Evolutionary conservation across 2,888 invertebrate genomes (phyloP).

Genomic region (Diarsia mendica): DNA sequence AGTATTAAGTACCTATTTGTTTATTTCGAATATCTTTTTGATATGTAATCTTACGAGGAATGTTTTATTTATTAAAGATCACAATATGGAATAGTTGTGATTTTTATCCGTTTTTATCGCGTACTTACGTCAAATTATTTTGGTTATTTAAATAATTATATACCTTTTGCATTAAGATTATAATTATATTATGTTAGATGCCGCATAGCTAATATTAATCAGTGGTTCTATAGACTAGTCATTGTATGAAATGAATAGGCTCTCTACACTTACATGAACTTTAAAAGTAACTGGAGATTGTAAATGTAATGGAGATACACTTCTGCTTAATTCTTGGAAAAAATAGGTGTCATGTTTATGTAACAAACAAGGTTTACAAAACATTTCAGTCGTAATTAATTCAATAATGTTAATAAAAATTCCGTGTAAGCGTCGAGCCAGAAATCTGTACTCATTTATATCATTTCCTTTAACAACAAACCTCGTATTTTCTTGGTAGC

Average conservation of each 20-base stretch:
- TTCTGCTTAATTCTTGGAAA: background rate
- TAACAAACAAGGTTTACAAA: background rate
- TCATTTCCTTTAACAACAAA: conserved; percentile 13
- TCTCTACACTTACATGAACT: background rate
- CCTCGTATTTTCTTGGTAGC: conserved; percentile 38
- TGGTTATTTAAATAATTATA: too few species aligned
- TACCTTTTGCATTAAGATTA: too few species aligned
- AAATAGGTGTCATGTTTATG: background rate
- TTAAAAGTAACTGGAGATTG: background rate
- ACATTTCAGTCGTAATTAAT: conserved; percentile 10
- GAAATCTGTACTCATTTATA: conserved; percentile 24
- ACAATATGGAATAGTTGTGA: background rate
- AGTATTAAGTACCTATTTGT: background rate
- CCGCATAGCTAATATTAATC: too few species aligned
- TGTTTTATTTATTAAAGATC: background rate
- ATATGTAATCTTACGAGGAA: background rate
- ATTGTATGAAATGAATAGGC: too few species aligned
- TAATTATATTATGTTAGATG: too few species aligned
- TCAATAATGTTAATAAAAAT: background rate
- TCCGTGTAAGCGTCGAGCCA: background rate
- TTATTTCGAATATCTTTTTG: background rate
- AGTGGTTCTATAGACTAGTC: too few species aligned
- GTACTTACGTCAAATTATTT: background rate
- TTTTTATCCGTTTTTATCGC: background rate
- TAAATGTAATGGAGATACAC: background rate